Base-by-base conservation (phyloP, 2,113 vertebrate genomes). In the Uropsilus gracilis region DNA sequence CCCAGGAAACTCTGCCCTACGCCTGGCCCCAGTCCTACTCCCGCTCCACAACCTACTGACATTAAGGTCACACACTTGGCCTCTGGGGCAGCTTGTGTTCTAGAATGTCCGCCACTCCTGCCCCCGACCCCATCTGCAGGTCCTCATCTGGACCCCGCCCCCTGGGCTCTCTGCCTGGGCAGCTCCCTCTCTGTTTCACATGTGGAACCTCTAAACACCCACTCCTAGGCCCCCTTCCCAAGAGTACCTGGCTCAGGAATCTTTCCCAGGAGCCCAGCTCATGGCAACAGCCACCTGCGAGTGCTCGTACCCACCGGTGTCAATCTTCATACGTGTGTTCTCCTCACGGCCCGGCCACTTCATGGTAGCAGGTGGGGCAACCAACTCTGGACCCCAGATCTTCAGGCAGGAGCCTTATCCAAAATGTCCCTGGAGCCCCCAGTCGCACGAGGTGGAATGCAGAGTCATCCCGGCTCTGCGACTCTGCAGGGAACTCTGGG, bases 291-390 rank as follows among this genome's bases (percentile, higher is more conserved):
- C 16, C 2, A 28, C 13, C 50, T 37, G 42, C 17, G 44, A 44
- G 11, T 1, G 8, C 12, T 16, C 0, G 0, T 28, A 6, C 10
- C 17, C 26, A 32, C 34, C 8, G 1, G 1, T 0, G 5, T 7
- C 30, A 28, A 63, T 24, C 26, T 8, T 28, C 24, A 13, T 2
- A 3, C 4, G 4, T 57, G 10, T 7, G 16, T 26, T 8, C 53
- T 59, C 24, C 63, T 39, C 2, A 24, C 0, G 1, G 3, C 77
- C 64, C 39, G 30, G 63, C 8, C 55, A n/a, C 63, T 4, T 0
- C 28, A 4, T 5, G 7, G 28, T 30, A 0, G 2, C 5, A 2
- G 12, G 44, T n/a, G n/a, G n/a, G n/a, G n/a, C n/a, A 37, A 30
- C 7, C 11, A 26, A 50, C 8, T 11, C 81, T 32, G 63, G 42